These are phyloP conservation scores for Heliconius eleuchia DNA, from an alignment of 1,140 invertebrate genomes.

Conservation along the genomic window DNA sequence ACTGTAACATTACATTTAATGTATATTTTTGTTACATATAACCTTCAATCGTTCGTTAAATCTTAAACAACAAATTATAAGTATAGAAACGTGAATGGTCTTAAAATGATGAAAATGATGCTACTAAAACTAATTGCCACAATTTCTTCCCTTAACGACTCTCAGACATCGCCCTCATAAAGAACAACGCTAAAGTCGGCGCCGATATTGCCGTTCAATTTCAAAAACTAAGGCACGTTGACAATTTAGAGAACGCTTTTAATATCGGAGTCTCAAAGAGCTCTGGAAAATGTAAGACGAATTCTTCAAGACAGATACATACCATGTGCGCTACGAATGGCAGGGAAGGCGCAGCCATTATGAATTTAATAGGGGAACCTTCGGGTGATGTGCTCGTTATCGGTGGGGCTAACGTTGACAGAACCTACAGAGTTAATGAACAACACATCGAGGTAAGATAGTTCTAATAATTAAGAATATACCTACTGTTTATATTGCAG, in stretches of 20 bases:
- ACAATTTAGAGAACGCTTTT: constrained; percentile 48
- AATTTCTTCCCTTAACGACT: constrained; percentile 65
- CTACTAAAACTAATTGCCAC: constrained; percentile 59
- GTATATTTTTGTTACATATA: constrained; percentile 20
- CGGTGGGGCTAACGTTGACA: constrained; percentile 91
- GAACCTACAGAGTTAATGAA: constrained; percentile 85
- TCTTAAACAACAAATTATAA: constrained; percentile 54
- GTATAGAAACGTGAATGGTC: constrained; percentile 46
- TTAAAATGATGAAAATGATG: constrained; percentile 62
- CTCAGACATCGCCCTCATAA: constrained; percentile 93
- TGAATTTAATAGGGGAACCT: constrained; percentile 14
- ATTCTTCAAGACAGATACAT: constrained; percentile 52
- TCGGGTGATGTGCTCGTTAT: constrained; percentile 87
- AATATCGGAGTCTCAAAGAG: constrained; percentile 52
- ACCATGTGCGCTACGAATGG: constrained; percentile 42
- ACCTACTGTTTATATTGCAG: no score
- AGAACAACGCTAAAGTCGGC: constrained; percentile 95
- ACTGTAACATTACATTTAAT: no score
- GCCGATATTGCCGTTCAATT: constrained; percentile 90
- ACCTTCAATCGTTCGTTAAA: constrained; percentile 39
- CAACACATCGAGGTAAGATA: constrained; percentile 86
- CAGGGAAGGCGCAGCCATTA: constrained; percentile 23
- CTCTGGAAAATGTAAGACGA: constrained; percentile 38
- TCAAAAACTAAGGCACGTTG: constrained; percentile 67
- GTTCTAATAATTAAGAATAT: not conserved